Evolutionary conservation across 2,888 invertebrate species (phyloP), one percentile per base, ranked within the genome.

Genomic region (Dioctria rufipes): DNA sequence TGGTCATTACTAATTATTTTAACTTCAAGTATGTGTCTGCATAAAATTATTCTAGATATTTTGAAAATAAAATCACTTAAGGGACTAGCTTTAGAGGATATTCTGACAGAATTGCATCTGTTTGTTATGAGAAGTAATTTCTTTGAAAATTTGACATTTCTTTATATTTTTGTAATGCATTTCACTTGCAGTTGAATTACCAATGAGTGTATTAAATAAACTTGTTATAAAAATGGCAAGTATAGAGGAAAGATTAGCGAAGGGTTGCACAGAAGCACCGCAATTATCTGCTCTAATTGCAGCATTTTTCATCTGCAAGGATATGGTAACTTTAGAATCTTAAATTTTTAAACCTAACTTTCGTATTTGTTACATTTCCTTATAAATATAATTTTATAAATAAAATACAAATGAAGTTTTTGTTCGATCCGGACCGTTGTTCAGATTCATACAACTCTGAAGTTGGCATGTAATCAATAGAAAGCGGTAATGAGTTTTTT

Each of bases 21-120:
- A 37, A 2, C 51, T 54, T 40, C 8, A 51, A 5, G 9, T 67
- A 9, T 25, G 4, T 25, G n/a, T 40, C 42, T 39, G 3, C 9
- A 65, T 3, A 9, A 8, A 84, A 85, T 84, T 58, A 5, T 11
- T 82, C 54, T 86, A 92, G 95, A 94, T 89, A 94, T 96, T 84
- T 92, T 95, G 91, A 93, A 93, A 88, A 91, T 98, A 66, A 97
- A 98, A 89, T 92, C 94, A 61, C 90, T 92, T 0, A 98, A 98
- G 90, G 99, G 99, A 3, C 90, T 98, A 81, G 98, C 99, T 0
- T 91, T 99, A 42, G 93, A 94, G 83, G 99, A 99, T 87, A 97
- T 99, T 84, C 88, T 99, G 69, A 95, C 97, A 0, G 98, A 98
- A 90, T 90, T 99, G 11, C 98, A 98, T 88, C 90, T 92, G 4